Percentiles rank a stretch among this genome's conserved stretches.
These are phyloP conservation scores for Papilio elwesi DNA, from an alignment of 2,888 invertebrate genomes.

Conservation along the genomic window DNA sequence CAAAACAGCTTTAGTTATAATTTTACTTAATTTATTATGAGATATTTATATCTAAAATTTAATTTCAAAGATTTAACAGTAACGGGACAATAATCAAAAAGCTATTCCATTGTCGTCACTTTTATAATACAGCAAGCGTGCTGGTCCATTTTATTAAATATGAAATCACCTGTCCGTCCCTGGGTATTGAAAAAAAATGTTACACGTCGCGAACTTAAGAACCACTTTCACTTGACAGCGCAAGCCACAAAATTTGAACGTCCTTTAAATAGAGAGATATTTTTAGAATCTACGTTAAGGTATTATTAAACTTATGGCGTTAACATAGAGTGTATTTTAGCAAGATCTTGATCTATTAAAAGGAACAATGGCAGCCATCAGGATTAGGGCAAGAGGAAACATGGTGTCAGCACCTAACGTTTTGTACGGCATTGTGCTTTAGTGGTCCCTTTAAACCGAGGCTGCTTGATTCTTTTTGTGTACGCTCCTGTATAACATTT, in stretches of 20 bases:
- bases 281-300: constrained; percentile 49
- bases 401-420: constrained; percentile 60
- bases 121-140: constrained; percentile 68
- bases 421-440: constrained; percentile 55
- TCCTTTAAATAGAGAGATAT: constrained; percentile 68
- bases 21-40: too few species aligned
- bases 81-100: constrained; percentile 58
- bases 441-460: constrained; percentile 49
- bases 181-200: constrained; percentile 32
- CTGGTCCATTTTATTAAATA: constrained; percentile 63
- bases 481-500: constrained; percentile 44
- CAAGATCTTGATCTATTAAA: constrained; percentile 42
- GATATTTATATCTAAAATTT: constrained; percentile 26
- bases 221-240: constrained; percentile 45
- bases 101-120: constrained; percentile 69
- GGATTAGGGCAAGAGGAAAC: constrained; percentile 65
- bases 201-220: constrained; percentile 24
- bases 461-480: constrained; percentile 53
- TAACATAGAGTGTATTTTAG: constrained; percentile 53
- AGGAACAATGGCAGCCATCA: constrained; percentile 62
- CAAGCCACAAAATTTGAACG: constrained; percentile 54
- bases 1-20: too few species aligned
- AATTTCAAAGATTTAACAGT: constrained; percentile 30
- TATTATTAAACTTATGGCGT: constrained; percentile 37
- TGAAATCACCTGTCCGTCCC: constrained; percentile 51